These are phyloP conservation scores for Epinotia ramella DNA, from an alignment of 2,888 invertebrate genomes.

Conservation along the genomic window DNA sequence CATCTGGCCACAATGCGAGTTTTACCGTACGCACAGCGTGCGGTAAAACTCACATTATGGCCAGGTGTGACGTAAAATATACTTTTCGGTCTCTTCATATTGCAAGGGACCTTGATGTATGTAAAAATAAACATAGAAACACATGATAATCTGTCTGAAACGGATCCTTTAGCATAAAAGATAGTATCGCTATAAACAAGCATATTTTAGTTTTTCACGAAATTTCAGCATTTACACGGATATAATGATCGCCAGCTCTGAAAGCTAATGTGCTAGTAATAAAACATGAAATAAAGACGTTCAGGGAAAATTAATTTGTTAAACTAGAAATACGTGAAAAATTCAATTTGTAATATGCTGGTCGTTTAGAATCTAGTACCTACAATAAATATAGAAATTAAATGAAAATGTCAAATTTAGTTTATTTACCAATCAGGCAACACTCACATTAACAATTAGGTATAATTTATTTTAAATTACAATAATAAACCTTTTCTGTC, in stretches of 20 bases:
- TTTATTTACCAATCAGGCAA: constrained; percentile 55
- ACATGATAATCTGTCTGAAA: neutral
- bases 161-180: neutral
- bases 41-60: too few species aligned
- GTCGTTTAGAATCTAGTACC: neutral
- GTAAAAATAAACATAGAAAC: neutral
- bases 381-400: constrained; percentile 16
- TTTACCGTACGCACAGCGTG: too few species aligned
- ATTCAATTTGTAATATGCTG: neutral
- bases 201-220: neutral
- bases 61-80: too few species aligned
- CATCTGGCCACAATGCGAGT: too few species aligned
- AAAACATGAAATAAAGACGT: neutral
- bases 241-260: neutral
- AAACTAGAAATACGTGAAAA: neutral
- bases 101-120: neutral
- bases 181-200: neutral
- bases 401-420: constrained; percentile 33
- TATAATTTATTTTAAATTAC: constrained; percentile 44
- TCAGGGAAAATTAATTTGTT: neutral
- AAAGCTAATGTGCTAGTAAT: neutral
- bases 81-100: neutral
- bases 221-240: neutral
- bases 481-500: neutral
- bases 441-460: constrained; percentile 56